Percentiles rank a stretch among this genome's conserved stretches.
phyloP scores from a whole-genome alignment of 2,888 invertebrate species.

The Sarcophaga caerulescens region DNA sequence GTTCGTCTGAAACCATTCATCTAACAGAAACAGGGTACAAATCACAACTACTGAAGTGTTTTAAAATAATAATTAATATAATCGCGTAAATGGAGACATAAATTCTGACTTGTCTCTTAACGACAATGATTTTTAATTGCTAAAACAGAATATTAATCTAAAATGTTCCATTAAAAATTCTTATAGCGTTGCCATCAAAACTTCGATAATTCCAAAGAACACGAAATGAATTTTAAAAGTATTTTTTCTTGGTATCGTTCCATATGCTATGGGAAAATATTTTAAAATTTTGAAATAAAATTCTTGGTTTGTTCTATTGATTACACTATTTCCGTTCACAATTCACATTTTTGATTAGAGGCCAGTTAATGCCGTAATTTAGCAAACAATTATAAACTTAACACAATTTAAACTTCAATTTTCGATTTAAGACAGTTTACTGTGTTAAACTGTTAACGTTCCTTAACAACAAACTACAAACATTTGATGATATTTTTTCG shows the following conservation, averaged over 20 bases:
- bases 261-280: constrained; percentile 30
- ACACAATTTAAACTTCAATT: constrained; percentile 37
- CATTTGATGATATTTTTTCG: constrained; percentile 26
- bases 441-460: constrained; percentile 29
- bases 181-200: too few relatives aligned
- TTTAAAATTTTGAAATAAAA: background rate
- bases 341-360: constrained; percentile 39
- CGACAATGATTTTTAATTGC: too few relatives aligned
- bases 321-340: constrained; percentile 31
- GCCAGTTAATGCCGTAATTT: background rate
- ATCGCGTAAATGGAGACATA: too few relatives aligned
- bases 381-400: constrained; percentile 18
- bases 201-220: background rate
- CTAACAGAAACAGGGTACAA: too few relatives aligned
- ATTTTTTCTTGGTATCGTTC: background rate
- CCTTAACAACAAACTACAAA: constrained; percentile 17
- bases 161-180: too few relatives aligned
- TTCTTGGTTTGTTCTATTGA: background rate
- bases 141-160: too few relatives aligned
- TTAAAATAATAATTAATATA: too few relatives aligned
- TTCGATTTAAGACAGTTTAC: constrained; percentile 26
- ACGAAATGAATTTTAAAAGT: background rate
- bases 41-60: too few relatives aligned
- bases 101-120: too few relatives aligned
- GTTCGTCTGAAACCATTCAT: too few relatives aligned